A percentile compares a stretch with the other conserved stretches of the same genome.
Evolutionary conservation across 2,797 vertebrate species (phyloP).

Genomic region (Sebastolobus altivelis): DNA sequence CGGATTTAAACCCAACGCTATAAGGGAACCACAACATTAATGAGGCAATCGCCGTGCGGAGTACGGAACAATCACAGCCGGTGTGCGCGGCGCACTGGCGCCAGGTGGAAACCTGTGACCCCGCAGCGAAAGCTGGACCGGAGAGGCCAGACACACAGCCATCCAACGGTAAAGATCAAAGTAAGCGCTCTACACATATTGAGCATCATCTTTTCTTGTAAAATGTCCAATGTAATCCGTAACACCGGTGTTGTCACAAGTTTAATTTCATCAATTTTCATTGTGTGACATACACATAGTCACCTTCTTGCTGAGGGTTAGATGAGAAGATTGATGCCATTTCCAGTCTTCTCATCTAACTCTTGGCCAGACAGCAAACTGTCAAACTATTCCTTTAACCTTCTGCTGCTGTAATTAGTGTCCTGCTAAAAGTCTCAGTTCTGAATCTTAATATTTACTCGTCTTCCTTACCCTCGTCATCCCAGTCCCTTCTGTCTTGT

Average conservation of each 20-base stretch:
- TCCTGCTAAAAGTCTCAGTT: conserved; percentile 25
- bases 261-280: neutral
- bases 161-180: too few relatives aligned
- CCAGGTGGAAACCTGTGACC: too few relatives aligned
- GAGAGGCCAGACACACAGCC: too few relatives aligned
- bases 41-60: too few relatives aligned
- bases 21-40: too few relatives aligned
- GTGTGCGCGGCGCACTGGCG: accelerated
- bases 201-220: too few relatives aligned
- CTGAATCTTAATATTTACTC: conserved; percentile 58
- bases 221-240: too few relatives aligned
- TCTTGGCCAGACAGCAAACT: conserved; percentile 11
- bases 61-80: too few relatives aligned
- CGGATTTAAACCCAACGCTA: too few relatives aligned
- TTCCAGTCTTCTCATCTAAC: neutral
- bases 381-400: conserved; percentile 22
- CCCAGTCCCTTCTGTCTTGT: conserved; percentile 60
- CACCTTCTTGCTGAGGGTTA: neutral
- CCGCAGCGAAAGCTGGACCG: accelerated
- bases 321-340: neutral
- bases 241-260: too few relatives aligned
- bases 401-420: conserved; percentile 27
- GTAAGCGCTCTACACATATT: accelerated
- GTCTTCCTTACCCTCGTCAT: conserved; percentile 35
- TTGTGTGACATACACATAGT: neutral